Conservation (phyloP, 1,140 invertebrate species). For the Drosophila navojoa region DNA sequence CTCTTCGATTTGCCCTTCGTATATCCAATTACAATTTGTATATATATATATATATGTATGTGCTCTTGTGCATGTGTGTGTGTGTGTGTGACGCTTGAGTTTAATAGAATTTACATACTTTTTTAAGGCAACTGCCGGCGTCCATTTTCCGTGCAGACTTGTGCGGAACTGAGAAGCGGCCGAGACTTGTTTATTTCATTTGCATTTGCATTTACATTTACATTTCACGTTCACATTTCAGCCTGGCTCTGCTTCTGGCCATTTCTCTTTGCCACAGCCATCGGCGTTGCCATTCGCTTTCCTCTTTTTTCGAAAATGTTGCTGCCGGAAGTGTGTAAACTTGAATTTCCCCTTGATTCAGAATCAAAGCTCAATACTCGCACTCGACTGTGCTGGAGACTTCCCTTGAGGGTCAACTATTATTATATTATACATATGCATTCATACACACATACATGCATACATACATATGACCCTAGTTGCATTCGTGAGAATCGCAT, state of each 20-base stretch:
- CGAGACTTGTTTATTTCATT: slow-evolving; percentile 67
- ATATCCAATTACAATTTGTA: slow-evolving; percentile 5
- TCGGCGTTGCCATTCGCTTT: slow-evolving; percentile 55
- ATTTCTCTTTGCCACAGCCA: slow-evolving; percentile 64
- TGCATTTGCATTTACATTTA: slow-evolving; percentile 34
- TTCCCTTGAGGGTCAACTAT: too few relatives aligned
- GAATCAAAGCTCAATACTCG: slow-evolving; percentile 10
- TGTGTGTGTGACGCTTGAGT: neutral
- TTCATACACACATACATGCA: too few relatives aligned
- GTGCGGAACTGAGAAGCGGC: slow-evolving; percentile 59
- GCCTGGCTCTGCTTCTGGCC: slow-evolving; percentile 24
- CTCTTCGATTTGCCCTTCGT: neutral
- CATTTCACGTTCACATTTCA: slow-evolving; percentile 55
- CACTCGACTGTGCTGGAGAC: slow-evolving; percentile 4
- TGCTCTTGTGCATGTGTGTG: too few relatives aligned
- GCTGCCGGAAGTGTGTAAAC: slow-evolving; percentile 14
- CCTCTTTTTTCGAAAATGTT: neutral
- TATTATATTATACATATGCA: too few relatives aligned
- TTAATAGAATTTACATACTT: slow-evolving; percentile 55
- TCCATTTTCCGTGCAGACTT: slow-evolving; percentile 73
- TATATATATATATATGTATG: too few relatives aligned
- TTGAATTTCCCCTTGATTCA: slow-evolving; percentile 4
- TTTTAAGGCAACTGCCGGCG: slow-evolving; percentile 63
- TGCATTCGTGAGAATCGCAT: too few relatives aligned
- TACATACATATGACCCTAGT: too few relatives aligned